These are phyloP conservation scores for Pteropus rufus DNA, from an alignment of 2,797 vertebrate species.

Conservation along the genomic window DNA sequence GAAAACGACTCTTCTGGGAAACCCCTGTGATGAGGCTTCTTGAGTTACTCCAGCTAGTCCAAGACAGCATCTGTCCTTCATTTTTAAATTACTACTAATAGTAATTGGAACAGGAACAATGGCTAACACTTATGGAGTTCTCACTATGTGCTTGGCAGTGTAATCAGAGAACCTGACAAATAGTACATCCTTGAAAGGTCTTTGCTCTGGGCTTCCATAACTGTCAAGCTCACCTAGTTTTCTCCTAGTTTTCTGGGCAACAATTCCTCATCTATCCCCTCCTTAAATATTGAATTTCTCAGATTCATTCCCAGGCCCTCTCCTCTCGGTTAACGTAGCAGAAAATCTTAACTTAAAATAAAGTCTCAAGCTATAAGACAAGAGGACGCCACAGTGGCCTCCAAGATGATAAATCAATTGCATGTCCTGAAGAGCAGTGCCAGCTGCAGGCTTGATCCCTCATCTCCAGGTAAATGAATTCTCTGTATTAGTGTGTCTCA, in stretches of 20 bases:
- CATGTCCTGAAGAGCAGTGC: not conserved
- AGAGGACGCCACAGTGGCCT: not conserved
- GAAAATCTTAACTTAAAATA: not conserved
- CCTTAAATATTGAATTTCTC: not conserved
- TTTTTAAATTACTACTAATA: not conserved
- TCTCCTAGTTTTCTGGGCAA: not conserved
- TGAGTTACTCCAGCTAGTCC: not conserved
- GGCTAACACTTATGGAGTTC: not conserved
- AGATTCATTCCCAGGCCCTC: not conserved
- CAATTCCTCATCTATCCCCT: not conserved
- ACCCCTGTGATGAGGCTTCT: not conserved
- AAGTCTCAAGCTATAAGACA: not conserved
- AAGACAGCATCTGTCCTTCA: not conserved
- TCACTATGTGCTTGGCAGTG: accelerated
- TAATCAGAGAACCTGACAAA: not conserved
- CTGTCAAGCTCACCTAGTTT: not conserved
- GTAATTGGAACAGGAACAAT: not conserved
- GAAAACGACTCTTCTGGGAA: not conserved
- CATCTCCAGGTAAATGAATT: not conserved
- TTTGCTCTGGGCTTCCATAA: not conserved
- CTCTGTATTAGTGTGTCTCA: not conserved
- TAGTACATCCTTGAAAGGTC: not conserved
- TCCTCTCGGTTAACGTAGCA: not conserved
- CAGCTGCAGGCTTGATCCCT: not conserved
- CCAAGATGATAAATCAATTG: not conserved